Conservation (phyloP, 30 jellyfish, hydroid and myxozoan species). For the Mastigias papua region DNA sequence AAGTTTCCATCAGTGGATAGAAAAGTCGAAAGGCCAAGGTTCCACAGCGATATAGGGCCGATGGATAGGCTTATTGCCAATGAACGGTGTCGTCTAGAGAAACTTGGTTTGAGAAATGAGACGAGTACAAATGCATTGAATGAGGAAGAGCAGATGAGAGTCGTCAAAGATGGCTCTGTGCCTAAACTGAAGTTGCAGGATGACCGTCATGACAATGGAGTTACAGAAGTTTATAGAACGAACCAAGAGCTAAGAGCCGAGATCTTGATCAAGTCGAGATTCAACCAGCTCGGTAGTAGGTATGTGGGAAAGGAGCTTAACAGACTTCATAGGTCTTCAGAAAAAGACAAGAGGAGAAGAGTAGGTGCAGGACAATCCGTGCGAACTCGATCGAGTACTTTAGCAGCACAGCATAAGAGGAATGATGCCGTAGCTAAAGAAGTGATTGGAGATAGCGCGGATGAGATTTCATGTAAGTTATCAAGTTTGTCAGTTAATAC, state of each 20-base stretch:
- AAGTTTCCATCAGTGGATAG: conserved; percentile 17
- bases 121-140: neutral
- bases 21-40: conserved; percentile 29
- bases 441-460: neutral
- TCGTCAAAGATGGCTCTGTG: neutral
- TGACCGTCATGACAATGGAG: neutral
- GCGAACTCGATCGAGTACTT: neutral
- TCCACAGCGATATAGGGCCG: conserved; percentile 43
- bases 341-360: neutral
- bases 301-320: conserved; percentile 54
- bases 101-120: neutral
- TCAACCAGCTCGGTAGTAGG: conserved; percentile 73
- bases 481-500: neutral
- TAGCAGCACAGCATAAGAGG: neutral
- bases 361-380: neutral
- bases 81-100: conserved; percentile 17
- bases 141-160: neutral
- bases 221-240: conserved; percentile 19
- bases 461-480: neutral
- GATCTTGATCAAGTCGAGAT: conserved; percentile 61
- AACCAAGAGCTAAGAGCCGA: conserved; percentile 68
- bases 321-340: neutral
- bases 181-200: neutral
- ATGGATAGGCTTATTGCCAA: conserved; percentile 11
- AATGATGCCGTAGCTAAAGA: neutral